Base-by-base conservation (phyloP, 2,113 vertebrate species). In the Apistogramma diplotaenia region DNA sequence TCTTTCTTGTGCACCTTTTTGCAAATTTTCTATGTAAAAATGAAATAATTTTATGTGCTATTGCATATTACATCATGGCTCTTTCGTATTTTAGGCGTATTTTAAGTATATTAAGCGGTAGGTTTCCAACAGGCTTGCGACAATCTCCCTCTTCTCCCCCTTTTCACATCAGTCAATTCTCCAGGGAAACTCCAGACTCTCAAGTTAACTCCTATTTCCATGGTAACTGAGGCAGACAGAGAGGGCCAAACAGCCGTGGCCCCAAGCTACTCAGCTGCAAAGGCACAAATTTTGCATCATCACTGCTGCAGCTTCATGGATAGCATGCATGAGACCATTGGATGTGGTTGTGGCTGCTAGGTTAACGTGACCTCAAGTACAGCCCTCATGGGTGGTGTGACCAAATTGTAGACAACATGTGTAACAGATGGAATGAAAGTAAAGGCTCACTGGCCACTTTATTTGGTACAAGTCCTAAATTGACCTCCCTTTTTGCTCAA, bases 171-270 rank as follows among this genome's bases (percentile, higher is more conserved):
- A 82, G 54, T 87, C 51, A 55, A 35, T 29, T 84, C 90, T 86
- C 82, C 60, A 6, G 54, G 84, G 90, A 85, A 85, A 75, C 57
- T 76, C 79, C 84, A 3, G 78, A 86, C 84, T 89, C 86, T 86
- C 60, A 91, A 86, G 83, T 91, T 89, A 91, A 89, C 89, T 90
- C 86, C 79, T 60, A 94, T 94, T 91, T 89, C 93, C 93, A 93
- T 94, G 91, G 93, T 90, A 92, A 94, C 91, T 51, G 89, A 89
- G 83, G 75, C 90, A 87, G 86, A 82, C 77, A 76, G 75, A 88
- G 71, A 76, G 81, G 87, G 87, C 91, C 89, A 89, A 29, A 76
- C 80, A 81, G 82, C 72, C 43, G 0, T 80, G 89, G 75, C 87
- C 85, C 79, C 27, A 43, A 91, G 89, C 79, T 73, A 29, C 87